Evolutionary conservation across 2,113 vertebrate species (phyloP), one percentile per base, ranked within the genome.

Genomic region (Gasterosteus aculeatus): DNA sequence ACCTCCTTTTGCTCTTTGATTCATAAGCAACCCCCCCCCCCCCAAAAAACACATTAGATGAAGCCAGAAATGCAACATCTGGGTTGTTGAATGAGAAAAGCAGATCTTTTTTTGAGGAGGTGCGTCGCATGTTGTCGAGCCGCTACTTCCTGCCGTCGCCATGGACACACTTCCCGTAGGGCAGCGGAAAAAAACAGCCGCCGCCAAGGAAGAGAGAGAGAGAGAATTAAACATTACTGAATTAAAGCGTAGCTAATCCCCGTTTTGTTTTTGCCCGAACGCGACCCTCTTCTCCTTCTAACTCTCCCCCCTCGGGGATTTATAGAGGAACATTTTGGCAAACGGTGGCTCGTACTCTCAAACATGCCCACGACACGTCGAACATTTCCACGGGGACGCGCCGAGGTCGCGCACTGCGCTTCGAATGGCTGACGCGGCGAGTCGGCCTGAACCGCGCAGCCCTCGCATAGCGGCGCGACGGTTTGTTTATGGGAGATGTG

Each of bases 161-260:
- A 85, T 90, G 90, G 89, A 84, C 75, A 91, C 88, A 82, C 87
- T 91, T 92, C 91, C 93, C 90, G 57, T 68, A 62, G 72, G 85
- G 78, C 78, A 66, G 86, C 64, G 60, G 75, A 85, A 87, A 85
- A 26, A 86, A 86, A 87, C 77, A 72, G 60, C 63, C 22, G 59
- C 26, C 26, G 8, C 47, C 54, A 54, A 75, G 74, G 16, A 5
- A 56, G 29, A 19, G 58, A 72, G 74, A 10, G 2, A 75, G 18
- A 29, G 11, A 54, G 26, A 1, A 10, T 18, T 14, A 44, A 58
- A 80, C 83, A 90, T 90, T 88, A 83, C 0, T 26, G 84, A 84
- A 75, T 85, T 83, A 83, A 86, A 84, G 77, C 57, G 3, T 72
- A 77, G 84, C 62, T 84, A 85, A 88, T 87, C 79, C 72, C 63